Base-by-base conservation (phyloP, 1,140 invertebrate genomes). In the Steinernema feltiae region DNA sequence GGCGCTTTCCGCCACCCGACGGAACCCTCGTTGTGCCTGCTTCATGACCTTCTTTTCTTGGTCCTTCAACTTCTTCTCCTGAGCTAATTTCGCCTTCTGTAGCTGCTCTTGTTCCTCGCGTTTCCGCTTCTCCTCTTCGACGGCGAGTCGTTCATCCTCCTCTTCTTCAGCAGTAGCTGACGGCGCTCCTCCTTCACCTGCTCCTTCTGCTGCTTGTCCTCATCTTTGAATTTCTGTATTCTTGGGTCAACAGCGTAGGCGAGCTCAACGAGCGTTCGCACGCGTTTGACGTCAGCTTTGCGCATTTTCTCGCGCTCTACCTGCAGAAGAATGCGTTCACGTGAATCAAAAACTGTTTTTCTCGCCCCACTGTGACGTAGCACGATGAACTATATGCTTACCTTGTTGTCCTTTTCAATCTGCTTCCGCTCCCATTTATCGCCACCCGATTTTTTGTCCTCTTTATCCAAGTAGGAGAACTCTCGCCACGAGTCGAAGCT, bases 401-500 rank as follows among this genome's bases (percentile, higher is more conserved):
- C 91, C 90, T 95, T 97, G 85, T 98, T 99, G 86, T 97, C 93
- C 88, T 96, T 98, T 84, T 99, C 96, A 84, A 98, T 97, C 92
- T 93, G 97, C 75, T 93, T 91, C 29, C 96, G 89, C 88, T 97
- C 95, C 81, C 97, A 95, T 0, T 95, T 91, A 88, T 90, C 94
- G 87, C 95, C 92, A 1, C 95, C 97, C 86, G 93, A 94, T 86
- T 98, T 95, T 87, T 98, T 98, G 80, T 98, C 95, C 86, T 98
- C 96, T 88, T 99, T 95, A 88, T 99, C 97, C 74, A 97, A 88
- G 87, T 99, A 98, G 17, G 95, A 98, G 89, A 93, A 99, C 84
- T 99, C 96, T 79, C 97, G 89, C 97, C 97, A 99, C 0, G 95
- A 98, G 81, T 98, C 94, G 88, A 98, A 99, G 79, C 94, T 91